A percentile compares a stretch with the other conserved stretches of the same genome.
Evolutionary conservation across 2,888 invertebrate genomes (phyloP).

Genomic region (Rhagonycha lutea): DNA sequence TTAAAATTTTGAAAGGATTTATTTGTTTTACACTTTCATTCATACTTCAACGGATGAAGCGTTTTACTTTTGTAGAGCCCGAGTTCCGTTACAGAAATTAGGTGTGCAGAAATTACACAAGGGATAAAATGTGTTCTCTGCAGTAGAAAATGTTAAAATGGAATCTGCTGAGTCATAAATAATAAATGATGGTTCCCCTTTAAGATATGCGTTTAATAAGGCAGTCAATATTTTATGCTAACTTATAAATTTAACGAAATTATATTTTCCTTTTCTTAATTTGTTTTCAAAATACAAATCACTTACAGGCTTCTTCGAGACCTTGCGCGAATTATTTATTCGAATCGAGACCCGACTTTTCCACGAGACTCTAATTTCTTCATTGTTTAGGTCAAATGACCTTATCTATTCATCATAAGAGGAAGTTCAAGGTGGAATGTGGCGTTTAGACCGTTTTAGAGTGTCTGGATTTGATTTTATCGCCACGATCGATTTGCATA

Average conservation of each 20-base stretch:
- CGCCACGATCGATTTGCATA: background rate
- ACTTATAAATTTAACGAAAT: background rate
- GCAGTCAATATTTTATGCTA: background rate
- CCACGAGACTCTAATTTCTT: background rate
- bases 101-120: background rate
- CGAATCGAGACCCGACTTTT: background rate
- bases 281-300: background rate
- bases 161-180: constrained; percentile 1
- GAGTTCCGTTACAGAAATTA: background rate
- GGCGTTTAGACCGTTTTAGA: background rate
- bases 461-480: background rate
- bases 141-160: background rate
- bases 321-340: background rate
- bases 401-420: background rate
- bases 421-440: background rate
- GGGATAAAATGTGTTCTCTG: background rate
- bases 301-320: background rate
- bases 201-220: background rate
- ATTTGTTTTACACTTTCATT: background rate
- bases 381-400: background rate
- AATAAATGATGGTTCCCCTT: background rate
- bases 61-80: background rate
- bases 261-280: background rate
- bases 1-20: background rate
- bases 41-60: background rate